Evolutionary conservation across 2,113 vertebrate genomes (phyloP).

Genomic region (Speoplatyrhinus poulsoni): DNA sequence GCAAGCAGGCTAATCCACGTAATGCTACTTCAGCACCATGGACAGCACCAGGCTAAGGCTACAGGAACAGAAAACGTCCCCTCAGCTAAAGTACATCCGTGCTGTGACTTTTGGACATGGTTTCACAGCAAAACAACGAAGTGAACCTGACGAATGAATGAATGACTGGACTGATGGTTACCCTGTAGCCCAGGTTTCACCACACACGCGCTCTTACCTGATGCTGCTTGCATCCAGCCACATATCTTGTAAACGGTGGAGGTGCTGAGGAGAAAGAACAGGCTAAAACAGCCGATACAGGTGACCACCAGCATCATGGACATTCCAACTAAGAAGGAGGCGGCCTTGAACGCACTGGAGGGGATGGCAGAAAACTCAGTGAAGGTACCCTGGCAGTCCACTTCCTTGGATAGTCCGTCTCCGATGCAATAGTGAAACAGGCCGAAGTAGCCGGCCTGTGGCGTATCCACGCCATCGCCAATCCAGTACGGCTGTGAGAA

Average conservation of each 20-base stretch:
- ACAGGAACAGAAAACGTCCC: too few relatives aligned
- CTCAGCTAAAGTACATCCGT: too few relatives aligned
- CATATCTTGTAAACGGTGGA: slow-evolving; percentile 98
- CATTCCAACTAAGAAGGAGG: slow-evolving; percentile 94
- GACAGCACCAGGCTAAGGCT: slow-evolving; percentile 29
- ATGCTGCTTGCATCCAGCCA: slow-evolving; percentile 94
- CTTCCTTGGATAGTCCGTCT: slow-evolving; percentile 86
- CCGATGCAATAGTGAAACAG: slow-evolving; percentile 95
- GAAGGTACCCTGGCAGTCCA: slow-evolving; percentile 93
- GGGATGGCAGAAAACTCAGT: slow-evolving; percentile 93
- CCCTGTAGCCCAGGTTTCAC: neutral
- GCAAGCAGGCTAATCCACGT: too few relatives aligned
- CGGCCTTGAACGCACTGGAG: slow-evolving; percentile 93
- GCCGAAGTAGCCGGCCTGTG: slow-evolving; percentile 95
- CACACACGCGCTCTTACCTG: slow-evolving; percentile 76
- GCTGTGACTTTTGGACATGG: too few relatives aligned
- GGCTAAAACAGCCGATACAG: slow-evolving; percentile 92
- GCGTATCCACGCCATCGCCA: slow-evolving; percentile 93
- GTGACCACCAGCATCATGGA: slow-evolving; percentile 93
- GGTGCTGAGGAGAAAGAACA: slow-evolving; percentile 98
- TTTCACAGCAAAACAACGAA: too few relatives aligned
- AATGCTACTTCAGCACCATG: slow-evolving; percentile 42
- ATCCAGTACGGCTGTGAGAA: slow-evolving; percentile 98
- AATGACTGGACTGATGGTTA: too few relatives aligned
- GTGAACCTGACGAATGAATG: too few relatives aligned